Conservation (phyloP, 1,140 invertebrate genomes). For the Lerema accius region DNA sequence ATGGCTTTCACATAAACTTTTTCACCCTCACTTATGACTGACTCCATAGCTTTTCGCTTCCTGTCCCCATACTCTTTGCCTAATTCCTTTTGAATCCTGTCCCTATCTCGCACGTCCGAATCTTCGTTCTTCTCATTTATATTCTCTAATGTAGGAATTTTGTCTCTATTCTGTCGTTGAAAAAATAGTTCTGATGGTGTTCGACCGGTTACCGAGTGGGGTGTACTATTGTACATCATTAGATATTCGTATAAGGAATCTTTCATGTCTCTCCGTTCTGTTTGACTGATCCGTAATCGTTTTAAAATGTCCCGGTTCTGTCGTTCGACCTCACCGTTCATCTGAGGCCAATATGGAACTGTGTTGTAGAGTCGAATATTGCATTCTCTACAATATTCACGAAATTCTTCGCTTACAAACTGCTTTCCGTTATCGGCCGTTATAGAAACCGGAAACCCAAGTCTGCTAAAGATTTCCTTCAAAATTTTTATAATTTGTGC, state of each 20-base stretch:
- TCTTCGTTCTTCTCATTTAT: conserved; percentile 6
- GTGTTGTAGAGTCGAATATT: conserved; percentile 36
- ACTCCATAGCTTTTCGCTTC: conserved; percentile 34
- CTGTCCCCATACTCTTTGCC: conserved; percentile 39
- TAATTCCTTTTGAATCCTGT: conserved; percentile 30
- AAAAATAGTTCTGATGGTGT: conserved; percentile 42
- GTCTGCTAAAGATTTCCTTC: conserved; percentile 29
- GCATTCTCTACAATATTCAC: conserved; percentile 16
- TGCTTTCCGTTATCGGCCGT: conserved; percentile 38
- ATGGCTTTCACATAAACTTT: conserved; percentile 42
- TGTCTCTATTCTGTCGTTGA: conserved; percentile 35
- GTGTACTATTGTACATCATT: conserved; percentile 45
- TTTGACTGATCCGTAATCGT: conserved; percentile 36
- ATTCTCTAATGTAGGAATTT: conserved; percentile 31
- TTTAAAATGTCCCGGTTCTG: conserved; percentile 45
- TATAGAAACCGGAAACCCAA: conserved; percentile 19
- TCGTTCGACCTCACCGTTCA: conserved; percentile 46
- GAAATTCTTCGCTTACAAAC: conserved; percentile 39
- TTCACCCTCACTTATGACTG: conserved; percentile 35
- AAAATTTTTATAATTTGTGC: conserved; percentile 17
- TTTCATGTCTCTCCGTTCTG: conserved; percentile 35
- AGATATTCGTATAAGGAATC: conserved; percentile 37
- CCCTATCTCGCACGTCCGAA: conserved; percentile 34
- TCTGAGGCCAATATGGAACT: conserved; percentile 46
- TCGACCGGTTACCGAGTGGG: conserved; percentile 40